Evolutionary conservation across 92 coral and sea anemone species (phyloP).

Genomic region (Epizoanthus ramosus): DNA sequence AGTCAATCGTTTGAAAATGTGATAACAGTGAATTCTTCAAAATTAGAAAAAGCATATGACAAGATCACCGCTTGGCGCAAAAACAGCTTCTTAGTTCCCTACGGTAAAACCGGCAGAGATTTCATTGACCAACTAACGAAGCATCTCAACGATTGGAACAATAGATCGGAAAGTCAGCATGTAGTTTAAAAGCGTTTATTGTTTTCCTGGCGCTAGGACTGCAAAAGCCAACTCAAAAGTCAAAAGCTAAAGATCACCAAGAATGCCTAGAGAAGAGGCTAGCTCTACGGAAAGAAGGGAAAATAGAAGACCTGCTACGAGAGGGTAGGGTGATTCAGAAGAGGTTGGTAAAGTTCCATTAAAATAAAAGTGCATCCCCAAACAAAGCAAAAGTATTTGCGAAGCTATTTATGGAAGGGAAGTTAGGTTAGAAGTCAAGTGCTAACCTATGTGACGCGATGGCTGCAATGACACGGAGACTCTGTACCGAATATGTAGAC

Average conservation of each 20-base stretch:
- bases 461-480: constrained; percentile 41
- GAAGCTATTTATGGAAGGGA: constrained; percentile 49
- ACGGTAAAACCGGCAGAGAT: constrained; percentile 67
- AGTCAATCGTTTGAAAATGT: constrained; percentile 30
- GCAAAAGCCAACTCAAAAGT: constrained; percentile 62
- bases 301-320: constrained; percentile 57
- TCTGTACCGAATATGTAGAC: constrained; percentile 38
- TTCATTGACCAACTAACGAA: constrained; percentile 54
- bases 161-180: constrained; percentile 49
- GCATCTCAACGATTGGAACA: constrained; percentile 65
- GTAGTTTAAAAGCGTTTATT: constrained; percentile 59
- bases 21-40: constrained; percentile 36
- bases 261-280: constrained; percentile 60
- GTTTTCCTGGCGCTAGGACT: constrained; percentile 56
- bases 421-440: constrained; percentile 28
- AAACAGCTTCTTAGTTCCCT: constrained; percentile 60
- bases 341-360: constrained; percentile 35
- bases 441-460: constrained; percentile 39
- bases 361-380: constrained; percentile 31
- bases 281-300: constrained; percentile 57
- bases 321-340: constrained; percentile 64
- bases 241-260: constrained; percentile 68
- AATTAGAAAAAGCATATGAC: constrained; percentile 58
- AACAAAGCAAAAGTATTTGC: constrained; percentile 45
- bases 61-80: constrained; percentile 61